Evolutionary conservation across 2,113 vertebrate species (phyloP).

Genomic region (Tringa solitaria): DNA sequence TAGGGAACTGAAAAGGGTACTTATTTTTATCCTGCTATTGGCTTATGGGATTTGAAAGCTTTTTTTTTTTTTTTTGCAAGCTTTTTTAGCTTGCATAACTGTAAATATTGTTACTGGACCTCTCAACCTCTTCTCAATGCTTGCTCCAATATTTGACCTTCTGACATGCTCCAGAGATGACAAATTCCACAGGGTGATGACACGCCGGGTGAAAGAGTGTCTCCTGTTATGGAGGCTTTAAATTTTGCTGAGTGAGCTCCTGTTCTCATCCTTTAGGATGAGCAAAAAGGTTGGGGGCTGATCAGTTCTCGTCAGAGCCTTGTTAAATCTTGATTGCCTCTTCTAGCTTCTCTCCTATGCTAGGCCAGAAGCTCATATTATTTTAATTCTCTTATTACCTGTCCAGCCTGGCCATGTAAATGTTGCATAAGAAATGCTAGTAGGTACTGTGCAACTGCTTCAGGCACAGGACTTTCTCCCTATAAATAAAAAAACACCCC

Average conservation of each 20-base stretch:
- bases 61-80: not conserved
- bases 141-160: conserved; percentile 21
- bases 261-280: not conserved
- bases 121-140: not conserved
- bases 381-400: not conserved
- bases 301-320: not conserved
- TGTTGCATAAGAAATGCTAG: not conserved
- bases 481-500: not conserved
- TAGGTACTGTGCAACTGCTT: not conserved
- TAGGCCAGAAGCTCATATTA: not conserved
- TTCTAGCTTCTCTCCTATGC: not conserved
- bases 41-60: conserved; percentile 6
- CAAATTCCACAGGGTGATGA: conserved; percentile 21
- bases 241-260: not conserved
- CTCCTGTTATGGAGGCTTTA: not conserved
- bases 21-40: conserved; percentile 48
- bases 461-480: not conserved
- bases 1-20: not conserved
- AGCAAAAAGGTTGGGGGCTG: not conserved
- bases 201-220: not conserved
- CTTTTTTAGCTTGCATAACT: conserved; percentile 32
- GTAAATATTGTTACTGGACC: conserved; percentile 47
- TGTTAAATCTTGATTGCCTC: not conserved
- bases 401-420: not conserved
- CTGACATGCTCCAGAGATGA: conserved; percentile 14